Base-by-base conservation (phyloP, 2,888 invertebrate species). In the Odontocerum albicorne region DNA sequence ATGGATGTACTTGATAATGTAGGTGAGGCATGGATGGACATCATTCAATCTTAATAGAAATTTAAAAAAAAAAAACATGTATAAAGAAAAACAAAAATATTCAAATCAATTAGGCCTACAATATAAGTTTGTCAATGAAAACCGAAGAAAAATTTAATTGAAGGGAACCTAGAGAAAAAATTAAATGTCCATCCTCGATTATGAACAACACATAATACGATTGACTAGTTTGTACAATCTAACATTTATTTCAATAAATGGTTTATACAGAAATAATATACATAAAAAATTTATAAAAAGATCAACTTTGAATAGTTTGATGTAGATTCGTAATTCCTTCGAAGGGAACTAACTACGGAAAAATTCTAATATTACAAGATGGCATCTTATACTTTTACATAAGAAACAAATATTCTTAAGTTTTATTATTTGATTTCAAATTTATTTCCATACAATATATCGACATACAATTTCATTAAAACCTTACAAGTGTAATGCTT, bases 151-250 rank as follows among this genome's bases (percentile, higher is more conserved):
- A n/a, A n/a, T n/a, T n/a, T n/a, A n/a, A n/a, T n/a, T n/a, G n/a
- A n/a, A n/a, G n/a, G n/a, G n/a, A n/a, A n/a, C n/a, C n/a, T n/a
- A n/a, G n/a, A n/a, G n/a, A n/a, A n/a, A n/a, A n/a, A n/a, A n/a
- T n/a, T n/a, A 12, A 27, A 15, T 43, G 42, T 43, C 27, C 27
- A 22, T 16, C 36, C 19, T 6, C 15, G 40, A 15, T 12, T 15
- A 15, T 43, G 15, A 10, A 31, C 13, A 32, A 31, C 20, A 45
- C 33, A 7, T 31, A 15, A 45, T 38, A 45, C 2, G 49, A 43
- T 38, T 57, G 57, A 57, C 57, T 57, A 57, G 57, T 53, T 53
- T 49, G 52, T 57, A 57, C 57, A 57, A 51, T 43, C 54, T 49
- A 33, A 51, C 47, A 47, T 47, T 47, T 35, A 36, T 38, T 47